These are phyloP conservation scores for Pollicipes pollicipes DNA, from an alignment of 1,140 invertebrate genomes.

Conservation along the genomic window DNA sequence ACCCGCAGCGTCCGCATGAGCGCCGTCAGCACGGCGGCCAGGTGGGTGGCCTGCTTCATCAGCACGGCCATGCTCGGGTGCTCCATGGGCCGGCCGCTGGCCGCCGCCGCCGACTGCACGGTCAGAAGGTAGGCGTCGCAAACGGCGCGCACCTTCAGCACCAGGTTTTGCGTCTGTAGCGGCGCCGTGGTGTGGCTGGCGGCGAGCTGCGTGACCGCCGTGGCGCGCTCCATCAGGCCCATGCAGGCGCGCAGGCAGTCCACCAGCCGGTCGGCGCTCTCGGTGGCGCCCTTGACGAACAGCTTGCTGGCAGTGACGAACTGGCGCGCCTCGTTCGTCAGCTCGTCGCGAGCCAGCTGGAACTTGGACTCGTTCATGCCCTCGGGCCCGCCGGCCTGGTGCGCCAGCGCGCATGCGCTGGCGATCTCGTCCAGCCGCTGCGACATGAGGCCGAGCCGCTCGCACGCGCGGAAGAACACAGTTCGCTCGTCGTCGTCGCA, in stretches of 20 bases:
- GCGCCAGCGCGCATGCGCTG: constrained; percentile 43
- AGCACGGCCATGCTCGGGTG: constrained; percentile 34
- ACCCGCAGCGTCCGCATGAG: constrained; percentile 58
- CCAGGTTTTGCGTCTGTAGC: constrained; percentile 55
- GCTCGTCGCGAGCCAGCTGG: constrained; percentile 50
- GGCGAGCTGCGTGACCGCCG: constrained; percentile 47
- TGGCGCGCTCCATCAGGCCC: constrained; percentile 38
- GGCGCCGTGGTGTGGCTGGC: constrained; percentile 53
- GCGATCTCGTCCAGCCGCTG: constrained; percentile 45
- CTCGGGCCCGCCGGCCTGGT: constrained; percentile 44
- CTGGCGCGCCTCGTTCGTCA: constrained; percentile 57
- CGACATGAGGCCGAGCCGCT: constrained; percentile 41
- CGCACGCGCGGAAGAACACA: constrained; percentile 43
- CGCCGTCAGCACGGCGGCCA: constrained; percentile 60
- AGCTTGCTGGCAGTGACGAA: constrained; percentile 65
- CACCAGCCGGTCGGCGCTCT: constrained; percentile 35
- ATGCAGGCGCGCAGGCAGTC: constrained; percentile 49
- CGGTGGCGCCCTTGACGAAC: constrained; percentile 57
- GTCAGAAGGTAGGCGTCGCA: constrained; percentile 48
- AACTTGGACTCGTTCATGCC: constrained; percentile 52
- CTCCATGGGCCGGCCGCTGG: constrained; percentile 24
- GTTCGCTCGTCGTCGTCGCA: neutral
- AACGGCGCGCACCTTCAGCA: constrained; percentile 58
- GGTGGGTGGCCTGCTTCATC: constrained; percentile 50
- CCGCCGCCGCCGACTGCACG: constrained; percentile 27